Conservation (phyloP, 1,140 invertebrate species). For the Adoxophyes honmai region DNA sequence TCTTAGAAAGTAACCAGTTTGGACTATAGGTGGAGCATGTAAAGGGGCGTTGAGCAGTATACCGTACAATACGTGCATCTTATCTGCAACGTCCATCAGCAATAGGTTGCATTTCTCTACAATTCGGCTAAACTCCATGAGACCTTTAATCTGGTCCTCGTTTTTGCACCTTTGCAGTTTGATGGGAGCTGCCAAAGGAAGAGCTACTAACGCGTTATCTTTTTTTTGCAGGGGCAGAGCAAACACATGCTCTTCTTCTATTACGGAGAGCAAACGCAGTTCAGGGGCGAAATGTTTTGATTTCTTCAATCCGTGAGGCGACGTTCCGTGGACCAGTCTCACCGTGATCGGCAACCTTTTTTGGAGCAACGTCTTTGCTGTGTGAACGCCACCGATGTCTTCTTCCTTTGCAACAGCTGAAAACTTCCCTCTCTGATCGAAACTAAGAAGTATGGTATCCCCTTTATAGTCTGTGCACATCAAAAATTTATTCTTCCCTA, state of each 20-base stretch:
- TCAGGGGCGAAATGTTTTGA: conserved; percentile 89
- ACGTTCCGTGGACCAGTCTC: conserved; percentile 91
- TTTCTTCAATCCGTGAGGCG: conserved; percentile 87
- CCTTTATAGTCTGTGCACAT: conserved; percentile 91
- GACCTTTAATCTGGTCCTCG: conserved; percentile 86
- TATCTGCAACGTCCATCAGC: conserved; percentile 89
- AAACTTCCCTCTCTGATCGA: conserved; percentile 93
- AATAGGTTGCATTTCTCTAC: conserved; percentile 88
- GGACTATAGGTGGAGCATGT: conserved; percentile 72
- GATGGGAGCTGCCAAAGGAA: conserved; percentile 90
- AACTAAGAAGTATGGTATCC: conserved; percentile 87
- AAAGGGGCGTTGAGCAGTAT: conserved; percentile 77
- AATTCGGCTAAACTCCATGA: conserved; percentile 88
- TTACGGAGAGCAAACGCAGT: conserved; percentile 88
- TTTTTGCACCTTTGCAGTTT: conserved; percentile 92
- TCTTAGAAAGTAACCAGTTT: conserved; percentile 81
- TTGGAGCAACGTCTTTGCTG: conserved; percentile 89
- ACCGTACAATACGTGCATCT: conserved; percentile 87
- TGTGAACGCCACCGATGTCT: conserved; percentile 95
- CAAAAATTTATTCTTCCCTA: conserved; percentile 86
- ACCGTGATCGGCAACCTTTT: conserved; percentile 95
- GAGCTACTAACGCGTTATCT: conserved; percentile 84
- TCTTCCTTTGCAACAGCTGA: conserved; percentile 93
- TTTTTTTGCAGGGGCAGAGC: conserved; percentile 90
- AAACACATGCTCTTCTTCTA: conserved; percentile 91